Conservation (phyloP, 2,888 invertebrate species). For the Acronicta psi region DNA sequence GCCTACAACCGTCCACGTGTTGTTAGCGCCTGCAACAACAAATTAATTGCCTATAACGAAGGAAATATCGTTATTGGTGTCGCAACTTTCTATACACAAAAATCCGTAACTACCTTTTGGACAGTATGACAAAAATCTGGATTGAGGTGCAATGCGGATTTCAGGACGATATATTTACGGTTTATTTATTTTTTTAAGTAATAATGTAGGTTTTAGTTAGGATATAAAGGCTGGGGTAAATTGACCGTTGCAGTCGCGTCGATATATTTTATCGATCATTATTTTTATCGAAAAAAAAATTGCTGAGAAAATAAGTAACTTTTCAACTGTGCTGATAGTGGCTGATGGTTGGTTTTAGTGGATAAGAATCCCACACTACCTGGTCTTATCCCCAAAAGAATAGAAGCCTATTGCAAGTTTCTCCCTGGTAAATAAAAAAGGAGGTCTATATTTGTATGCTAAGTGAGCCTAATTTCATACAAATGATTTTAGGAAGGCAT, state of each 20-base stretch:
- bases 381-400: too few relatives aligned
- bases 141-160: slow-evolving; percentile 43
- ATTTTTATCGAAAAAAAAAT: too few relatives aligned
- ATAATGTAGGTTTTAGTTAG: slow-evolving; percentile 30
- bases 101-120: slow-evolving; percentile 42
- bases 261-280: too few relatives aligned
- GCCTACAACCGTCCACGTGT: slow-evolving; percentile 52
- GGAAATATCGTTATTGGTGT: slow-evolving; percentile 74
- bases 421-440: too few relatives aligned
- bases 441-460: slow-evolving; percentile 18
- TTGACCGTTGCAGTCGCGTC: slow-evolving; percentile 33
- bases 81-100: slow-evolving; percentile 48
- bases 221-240: slow-evolving; percentile 36
- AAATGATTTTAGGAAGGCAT: slow-evolving; percentile 42
- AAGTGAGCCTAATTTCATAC: slow-evolving; percentile 37
- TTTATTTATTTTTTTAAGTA: slow-evolving; percentile 24
- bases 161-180: slow-evolving; percentile 25
- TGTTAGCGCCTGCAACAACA: slow-evolving; percentile 70
- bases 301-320: too few relatives aligned
- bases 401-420: too few relatives aligned
- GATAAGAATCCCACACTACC: too few relatives aligned
- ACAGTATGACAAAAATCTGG: slow-evolving; percentile 35
- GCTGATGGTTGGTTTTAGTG: too few relatives aligned
- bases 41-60: slow-evolving; percentile 77
- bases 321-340: too few relatives aligned